These are phyloP conservation scores for Drosophila picticornis DNA, from an alignment of 2,888 invertebrate genomes.

Conservation along the genomic window DNA sequence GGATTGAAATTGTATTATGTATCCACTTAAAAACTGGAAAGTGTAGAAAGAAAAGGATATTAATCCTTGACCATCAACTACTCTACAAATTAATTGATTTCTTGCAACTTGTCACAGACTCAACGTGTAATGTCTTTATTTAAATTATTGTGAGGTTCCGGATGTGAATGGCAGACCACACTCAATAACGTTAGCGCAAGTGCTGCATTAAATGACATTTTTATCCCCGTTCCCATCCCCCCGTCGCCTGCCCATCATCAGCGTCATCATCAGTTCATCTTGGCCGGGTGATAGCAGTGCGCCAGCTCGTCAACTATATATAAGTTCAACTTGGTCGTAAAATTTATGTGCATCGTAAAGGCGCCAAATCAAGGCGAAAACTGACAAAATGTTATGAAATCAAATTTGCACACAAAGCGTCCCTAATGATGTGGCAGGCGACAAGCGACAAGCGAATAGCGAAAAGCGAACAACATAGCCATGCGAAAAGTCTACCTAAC, in stretches of 20 bases:
- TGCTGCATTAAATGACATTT: background rate
- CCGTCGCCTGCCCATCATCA: slow-evolving; percentile 14
- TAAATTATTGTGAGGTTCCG: background rate
- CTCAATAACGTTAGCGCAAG: slow-evolving; percentile 17
- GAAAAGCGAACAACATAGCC: slow-evolving; percentile 20
- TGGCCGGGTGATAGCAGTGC: slow-evolving; percentile 19
- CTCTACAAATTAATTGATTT: background rate
- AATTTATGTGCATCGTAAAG: slow-evolving; percentile 76
- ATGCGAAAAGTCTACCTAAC: slow-evolving; percentile 3
- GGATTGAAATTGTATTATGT: background rate
- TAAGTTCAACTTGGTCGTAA: slow-evolving; percentile 69
- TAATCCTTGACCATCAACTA: background rate
- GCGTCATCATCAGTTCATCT: slow-evolving; percentile 58
- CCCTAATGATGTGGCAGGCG: slow-evolving; percentile 65
- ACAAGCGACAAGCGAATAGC: slow-evolving; percentile 16
- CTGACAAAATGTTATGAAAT: slow-evolving; percentile 78
- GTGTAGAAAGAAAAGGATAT: background rate
- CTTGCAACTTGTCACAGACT: background rate
- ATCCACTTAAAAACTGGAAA: background rate
- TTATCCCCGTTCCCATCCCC: background rate
- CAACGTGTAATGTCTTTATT: slow-evolving; percentile 1
- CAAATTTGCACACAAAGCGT: slow-evolving; percentile 77
- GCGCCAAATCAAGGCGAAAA: slow-evolving; percentile 61
- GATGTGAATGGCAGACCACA: slow-evolving; percentile 14
- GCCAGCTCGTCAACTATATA: slow-evolving; percentile 71